Base-by-base conservation (phyloP, 2,888 invertebrate genomes). In the Drosophila acutilabella region DNA sequence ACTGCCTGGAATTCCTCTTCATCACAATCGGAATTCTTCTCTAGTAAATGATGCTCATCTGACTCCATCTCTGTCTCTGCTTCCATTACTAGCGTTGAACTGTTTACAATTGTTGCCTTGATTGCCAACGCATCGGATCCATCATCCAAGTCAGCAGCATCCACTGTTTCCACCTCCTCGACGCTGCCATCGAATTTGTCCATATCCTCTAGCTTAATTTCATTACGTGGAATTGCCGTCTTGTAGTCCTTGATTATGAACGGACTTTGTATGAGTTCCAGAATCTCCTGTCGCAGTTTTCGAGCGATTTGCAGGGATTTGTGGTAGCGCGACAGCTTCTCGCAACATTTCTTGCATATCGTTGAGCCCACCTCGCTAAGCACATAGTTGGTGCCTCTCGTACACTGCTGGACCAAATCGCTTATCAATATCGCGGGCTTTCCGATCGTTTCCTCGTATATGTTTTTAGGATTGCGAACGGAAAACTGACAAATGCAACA, bases 401-500 rank as follows among this genome's bases (percentile, higher is more conserved):
- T 88, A 54, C 89, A 88, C 23, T 86, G 87, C 47, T 77, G 58
- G 6, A 88, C 75, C 47, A 88, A 44, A 6, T 86, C 80, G 41
- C 88, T 86, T 8, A 88, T 82, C 42, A 78, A 62, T 23, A 88
- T 65, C 7, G 88, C 86, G 20, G 88, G 88, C 11, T 80, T 72
- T 8, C 88, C 88, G 44, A 88, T 78, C 0, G 73, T 73, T 44
- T 88, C 83, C 10, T 73, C 67, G 38, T 80, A 71, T 59, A 88
- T 86, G 38, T 88, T 80, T 42, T 71, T 81, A 7, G 81, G 78
- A 51, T 72, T 71, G 36, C 89, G 80, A 51, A 89, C 83, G 51
- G 72, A 51, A 64, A 80, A 88, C 57, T 85, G 81, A 62, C 88
- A 88, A 74, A 88, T 83, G 68, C 88, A 88, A 64, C 88, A 88